Evolutionary conservation across 2,113 vertebrate genomes (phyloP), one percentile per base, ranked within the genome.

Genomic region (Ameiurus melas): DNA sequence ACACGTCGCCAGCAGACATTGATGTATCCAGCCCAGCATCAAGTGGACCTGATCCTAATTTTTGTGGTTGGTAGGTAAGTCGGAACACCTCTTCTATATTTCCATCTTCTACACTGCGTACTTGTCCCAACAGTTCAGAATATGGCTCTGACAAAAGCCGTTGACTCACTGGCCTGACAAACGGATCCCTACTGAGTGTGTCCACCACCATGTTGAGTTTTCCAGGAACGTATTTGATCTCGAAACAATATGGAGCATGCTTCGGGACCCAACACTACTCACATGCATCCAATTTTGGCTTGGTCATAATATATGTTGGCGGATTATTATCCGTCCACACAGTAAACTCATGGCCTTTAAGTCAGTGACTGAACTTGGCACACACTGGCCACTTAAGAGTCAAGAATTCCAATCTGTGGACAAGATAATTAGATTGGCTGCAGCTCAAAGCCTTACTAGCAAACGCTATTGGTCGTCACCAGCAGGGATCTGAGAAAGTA

Each of bases 401-500:
- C 30, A 80, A 86, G 27, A 80, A 80, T 13, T 68, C 75, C 4
- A 64, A 25, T 10, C 84, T 71, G 9, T 71, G 84, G 3, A 66
- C 84, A 30, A 62, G 62, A 19, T 84, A 84, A 2, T 86, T 86
- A 19, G 17, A 13, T 43, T 86, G 85, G 17, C 36, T 78, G 36
- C 2, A 36, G 64, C 13, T 68, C 27, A 68, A 51, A 20, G 85
- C 27, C 30, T 80, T 81, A 14, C 87, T 85, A 7, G 60, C 30
- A 4, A 79, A 89, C 0, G 83, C 87, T 68, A 71, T 68, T 4
- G 58, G 25, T 75, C 10, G 12, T 88, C 70, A 6, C 68, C 81
- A 39, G 1, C 43, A 6, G n/a, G 68, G 9, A 73, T 22, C 19
- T 71, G 80, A 43, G 73, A 84, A 0, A 89, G 20, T 2, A 89